Evolutionary conservation across 1,140 invertebrate species (phyloP).

Genomic region (Macrostomum lignano): DNA sequence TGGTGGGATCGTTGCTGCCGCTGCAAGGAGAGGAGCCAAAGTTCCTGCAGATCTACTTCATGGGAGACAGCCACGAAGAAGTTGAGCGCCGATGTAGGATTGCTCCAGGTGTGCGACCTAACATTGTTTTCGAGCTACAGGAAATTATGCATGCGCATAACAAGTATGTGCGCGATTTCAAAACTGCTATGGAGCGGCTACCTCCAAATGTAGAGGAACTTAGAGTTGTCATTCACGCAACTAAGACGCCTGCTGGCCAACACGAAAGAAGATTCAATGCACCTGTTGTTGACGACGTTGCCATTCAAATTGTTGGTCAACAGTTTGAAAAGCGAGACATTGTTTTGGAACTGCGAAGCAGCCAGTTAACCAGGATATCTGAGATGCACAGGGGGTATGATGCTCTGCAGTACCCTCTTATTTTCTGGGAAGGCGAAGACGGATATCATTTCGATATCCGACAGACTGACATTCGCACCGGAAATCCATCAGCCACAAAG

Average conservation of each 20-base stretch:
- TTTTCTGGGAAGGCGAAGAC: slow-evolving; percentile 9
- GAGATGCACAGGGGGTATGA: slow-evolving; percentile 5
- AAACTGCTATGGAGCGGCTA: slow-evolving; percentile 16
- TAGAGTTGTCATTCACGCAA: slow-evolving; percentile 15
- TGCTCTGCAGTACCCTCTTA: slow-evolving; percentile 8
- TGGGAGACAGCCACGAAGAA: slow-evolving; percentile 7
- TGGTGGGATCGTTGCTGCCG: slow-evolving; percentile 19
- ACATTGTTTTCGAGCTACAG: slow-evolving; percentile 12
- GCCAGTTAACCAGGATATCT: neutral
- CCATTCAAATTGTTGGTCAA: slow-evolving; percentile 16
- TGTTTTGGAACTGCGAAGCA: slow-evolving; percentile 1
- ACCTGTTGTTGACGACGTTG: slow-evolving; percentile 16
- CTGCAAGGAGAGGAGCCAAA: slow-evolving; percentile 11
- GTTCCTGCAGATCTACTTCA: slow-evolving; percentile 27
- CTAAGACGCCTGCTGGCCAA: slow-evolving; percentile 18
- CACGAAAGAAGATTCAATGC: slow-evolving; percentile 24
- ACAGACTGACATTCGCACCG: slow-evolving; percentile 3
- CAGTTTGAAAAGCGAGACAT: slow-evolving; percentile 13
- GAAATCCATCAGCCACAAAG: slow-evolving; percentile 7
- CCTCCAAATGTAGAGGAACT: slow-evolving; percentile 12
- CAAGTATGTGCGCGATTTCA: slow-evolving; percentile 15
- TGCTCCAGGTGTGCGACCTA: slow-evolving; percentile 3
- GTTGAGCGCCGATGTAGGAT: slow-evolving; percentile 3
- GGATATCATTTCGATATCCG: slow-evolving; percentile 9
- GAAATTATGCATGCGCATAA: slow-evolving; percentile 18